Evolutionary conservation across 2,113 vertebrate genomes (phyloP).

Genomic region (Solea senegalensis): DNA sequence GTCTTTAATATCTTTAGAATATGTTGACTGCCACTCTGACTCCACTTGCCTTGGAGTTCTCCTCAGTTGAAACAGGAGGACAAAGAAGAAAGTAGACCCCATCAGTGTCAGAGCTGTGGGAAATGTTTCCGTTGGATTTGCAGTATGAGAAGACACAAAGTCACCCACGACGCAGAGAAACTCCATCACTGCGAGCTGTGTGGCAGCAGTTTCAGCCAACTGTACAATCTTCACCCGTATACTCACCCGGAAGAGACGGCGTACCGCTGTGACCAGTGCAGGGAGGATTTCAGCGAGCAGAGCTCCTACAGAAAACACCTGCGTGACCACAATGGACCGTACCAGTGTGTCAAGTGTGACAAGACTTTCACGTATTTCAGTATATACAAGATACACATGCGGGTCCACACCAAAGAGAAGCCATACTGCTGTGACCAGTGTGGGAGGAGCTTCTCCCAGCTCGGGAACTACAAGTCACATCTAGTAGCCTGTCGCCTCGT

Average conservation of each 20-base stretch:
- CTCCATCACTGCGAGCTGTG: slow-evolving; percentile 32
- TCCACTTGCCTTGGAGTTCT: not conserved
- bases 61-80: slow-evolving; percentile 1
- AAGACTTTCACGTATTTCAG: slow-evolving; percentile 49
- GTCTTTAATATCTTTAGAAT: not conserved
- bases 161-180: slow-evolving; percentile 21
- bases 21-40: not conserved
- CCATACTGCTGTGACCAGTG: slow-evolving; percentile 48
- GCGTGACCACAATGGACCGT: slow-evolving; percentile 20
- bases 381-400: slow-evolving; percentile 52
- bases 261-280: slow-evolving; percentile 32
- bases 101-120: slow-evolving; percentile 37
- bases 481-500: not conserved
- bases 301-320: slow-evolving; percentile 35
- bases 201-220: slow-evolving; percentile 27
- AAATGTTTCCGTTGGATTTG: slow-evolving; percentile 40
- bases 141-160: slow-evolving; percentile 37
- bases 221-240: slow-evolving; percentile 20
- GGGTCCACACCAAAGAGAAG: slow-evolving; percentile 51
- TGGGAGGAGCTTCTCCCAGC: slow-evolving; percentile 13
- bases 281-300: slow-evolving; percentile 28
- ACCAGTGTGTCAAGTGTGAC: slow-evolving; percentile 48
- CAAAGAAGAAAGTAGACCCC: slow-evolving; percentile 18
- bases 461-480: slow-evolving; percentile 14
- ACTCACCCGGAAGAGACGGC: slow-evolving; percentile 25